Evolutionary conservation across 2,113 vertebrate species (phyloP), one percentile per base, ranked within the genome.

Genomic region (Myotis lucifugus): DNA sequence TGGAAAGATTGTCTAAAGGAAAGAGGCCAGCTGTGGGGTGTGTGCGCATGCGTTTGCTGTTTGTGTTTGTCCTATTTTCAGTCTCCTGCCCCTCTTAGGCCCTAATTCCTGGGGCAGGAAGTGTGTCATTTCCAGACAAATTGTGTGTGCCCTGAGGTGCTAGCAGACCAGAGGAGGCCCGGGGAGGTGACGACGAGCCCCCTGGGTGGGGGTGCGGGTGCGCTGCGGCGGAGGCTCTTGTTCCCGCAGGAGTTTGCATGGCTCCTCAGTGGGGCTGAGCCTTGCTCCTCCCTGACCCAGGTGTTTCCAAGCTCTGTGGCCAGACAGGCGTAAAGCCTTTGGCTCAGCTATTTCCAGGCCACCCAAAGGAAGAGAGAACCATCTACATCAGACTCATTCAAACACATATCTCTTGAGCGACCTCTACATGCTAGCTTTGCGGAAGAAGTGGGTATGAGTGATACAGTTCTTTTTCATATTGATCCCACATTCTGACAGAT

Each of bases 211-310:
- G 4, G 27, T 18, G 5, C 12, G 0, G 2, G 7, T 13, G 37
- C 7, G 0, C 25, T 17, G 46, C 1, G 3, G 3, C 1, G 0
- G 4, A 15, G 23, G n/a, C 2, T 4, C 23, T 13, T n/a, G 21
- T 25, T 40, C 64, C 12, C 3, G 0, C 54, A 48, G 46, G 78
- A 67, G n/a, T 32, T 32, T 8, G 17, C 56, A 50, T 12, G 1
- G 17, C 29, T 27, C 76, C 46, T 70, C n/a, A 8, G 12, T 3
- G 42, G 8, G 25, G 11, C 32, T 12, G 1, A 78, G 82, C 77
- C 67, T 42, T 3, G 3, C 4, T n/a, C 3, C 27, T 64, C 64
- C 52, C 17, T 0, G 1, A 23, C 12, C 25, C 0, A n/a, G n/a
- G n/a, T n/a, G n/a, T n/a, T n/a, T n/a, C n/a, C n/a, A 8, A 40